These are phyloP conservation scores for Drosophila melanosoma DNA, from an alignment of 2,888 invertebrate species.

Conservation along the genomic window DNA sequence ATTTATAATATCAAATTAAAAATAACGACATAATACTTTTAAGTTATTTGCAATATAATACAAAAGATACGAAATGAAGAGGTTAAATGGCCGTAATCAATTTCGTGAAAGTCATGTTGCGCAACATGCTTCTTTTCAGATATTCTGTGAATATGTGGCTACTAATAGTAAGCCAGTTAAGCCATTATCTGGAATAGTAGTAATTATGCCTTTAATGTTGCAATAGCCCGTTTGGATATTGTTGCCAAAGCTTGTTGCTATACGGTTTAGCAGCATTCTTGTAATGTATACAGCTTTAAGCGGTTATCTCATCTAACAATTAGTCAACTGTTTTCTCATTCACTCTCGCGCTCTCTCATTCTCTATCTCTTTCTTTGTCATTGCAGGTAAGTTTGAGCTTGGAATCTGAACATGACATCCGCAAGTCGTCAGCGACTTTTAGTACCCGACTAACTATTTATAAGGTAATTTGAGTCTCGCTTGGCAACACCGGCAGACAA, in stretches of 20 bases:
- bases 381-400: slow-evolving; percentile 58
- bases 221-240: neutral
- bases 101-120: neutral
- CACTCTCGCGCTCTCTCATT: slow-evolving; percentile 6
- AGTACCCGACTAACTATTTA: slow-evolving; percentile 68
- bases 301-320: slow-evolving; percentile 39
- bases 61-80: neutral
- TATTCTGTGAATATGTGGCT: neutral
- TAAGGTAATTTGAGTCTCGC: slow-evolving; percentile 75
- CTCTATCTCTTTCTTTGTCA: slow-evolving; percentile 16
- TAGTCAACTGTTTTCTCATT: slow-evolving; percentile 35
- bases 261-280: slow-evolving; percentile 9
- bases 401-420: slow-evolving; percentile 36
- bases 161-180: neutral
- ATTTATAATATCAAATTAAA: neutral
- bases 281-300: slow-evolving; percentile 14
- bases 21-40: neutral
- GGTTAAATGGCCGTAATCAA: neutral
- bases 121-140: neutral
- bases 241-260: slow-evolving; percentile 10
- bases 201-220: slow-evolving; percentile 9
- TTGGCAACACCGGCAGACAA: slow-evolving; percentile 55
- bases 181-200: neutral
- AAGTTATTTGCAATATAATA: neutral
- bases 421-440: slow-evolving; percentile 66